Evolutionary conservation across 2,113 vertebrate species (phyloP).

Genomic region (Athene noctua): DNA sequence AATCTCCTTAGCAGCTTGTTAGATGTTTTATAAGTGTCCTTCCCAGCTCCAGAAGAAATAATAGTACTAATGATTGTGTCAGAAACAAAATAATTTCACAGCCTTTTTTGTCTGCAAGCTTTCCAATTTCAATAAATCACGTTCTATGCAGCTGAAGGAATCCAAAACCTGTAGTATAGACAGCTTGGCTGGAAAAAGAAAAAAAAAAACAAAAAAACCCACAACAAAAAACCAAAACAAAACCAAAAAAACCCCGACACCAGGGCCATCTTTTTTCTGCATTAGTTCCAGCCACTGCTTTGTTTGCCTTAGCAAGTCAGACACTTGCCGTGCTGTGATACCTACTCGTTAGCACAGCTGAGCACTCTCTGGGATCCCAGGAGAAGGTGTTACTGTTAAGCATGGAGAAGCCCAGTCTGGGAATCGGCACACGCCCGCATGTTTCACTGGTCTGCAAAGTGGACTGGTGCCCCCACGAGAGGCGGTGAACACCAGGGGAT

Average conservation of each 20-base stretch:
- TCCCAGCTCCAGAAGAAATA: slow-evolving; percentile 39
- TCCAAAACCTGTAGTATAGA: neutral
- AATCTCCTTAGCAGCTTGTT: slow-evolving; percentile 50
- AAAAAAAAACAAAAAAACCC: neutral
- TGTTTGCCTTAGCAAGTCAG: neutral
- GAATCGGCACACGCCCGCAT: rapidly evolving
- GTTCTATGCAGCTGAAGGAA: neutral
- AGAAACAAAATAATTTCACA: slow-evolving; percentile 44
- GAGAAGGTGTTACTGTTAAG: neutral
- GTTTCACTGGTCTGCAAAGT: neutral
- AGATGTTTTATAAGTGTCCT: slow-evolving; percentile 51
- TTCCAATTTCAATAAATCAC: slow-evolving; percentile 3
- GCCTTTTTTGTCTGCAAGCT: slow-evolving; percentile 6
- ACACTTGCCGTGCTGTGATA: neutral
- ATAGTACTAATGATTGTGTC: slow-evolving; percentile 47
- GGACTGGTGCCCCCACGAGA: neutral
- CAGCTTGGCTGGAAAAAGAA: neutral
- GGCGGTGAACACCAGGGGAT: neutral
- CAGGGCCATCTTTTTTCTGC: neutral
- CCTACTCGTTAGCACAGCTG: neutral
- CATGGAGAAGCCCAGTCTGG: neutral
- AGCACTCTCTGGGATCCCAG: neutral
- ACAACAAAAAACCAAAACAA: no score
- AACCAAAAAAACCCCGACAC: neutral
- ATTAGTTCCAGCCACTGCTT: neutral